Base-by-base conservation (phyloP, 2,797 vertebrate genomes). In the Lagodon rhomboides region DNA sequence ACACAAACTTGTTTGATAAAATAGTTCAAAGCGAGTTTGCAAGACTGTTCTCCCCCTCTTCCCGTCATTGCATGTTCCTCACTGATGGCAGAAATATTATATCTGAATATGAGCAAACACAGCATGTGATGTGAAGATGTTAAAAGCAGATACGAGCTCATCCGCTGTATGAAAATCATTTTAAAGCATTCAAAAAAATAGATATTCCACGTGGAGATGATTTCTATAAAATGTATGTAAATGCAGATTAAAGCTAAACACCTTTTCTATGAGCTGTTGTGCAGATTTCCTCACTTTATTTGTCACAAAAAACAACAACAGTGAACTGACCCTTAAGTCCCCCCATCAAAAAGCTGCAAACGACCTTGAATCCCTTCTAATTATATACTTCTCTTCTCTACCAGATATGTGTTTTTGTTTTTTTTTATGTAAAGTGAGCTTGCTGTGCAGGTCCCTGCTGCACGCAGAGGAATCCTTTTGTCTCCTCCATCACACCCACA, bases 361-460 rank as follows among this genome's bases (percentile, higher is more conserved):
- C 22, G 44, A 80, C 82, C 67, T 77, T 83, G 55, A 68, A 64
- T 38, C 8, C 30, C 17, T 55, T 20, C 34, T 34, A 9, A 34
- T 34, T 34, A 34, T 34, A 9, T 44, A 44, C 43, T 44, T 44
- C 12, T 43, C 3, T 44, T 44, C 13, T 34, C 34, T 68, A 13
- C 9, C 34, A 34, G 34, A 34, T 23, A 17, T 7, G 1, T 8
- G 1, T 53, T 20, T 22, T 20, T 54, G 49, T 6, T 53, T 20
- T 22, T 20, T 54, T 55, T 6, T 3, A 27, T 73, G 46, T 9
- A 20, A n/a, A 75, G 16, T 65, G 51, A 51, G 54, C 23, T 47
- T 17, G 18, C 61, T 23, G 25, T 77, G 54, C 43, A 47, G 56
- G 41, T 56, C 18, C 15, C n/a, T 25, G n/a, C 69, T 23, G 56